Evolutionary conservation across 2,113 vertebrate species (phyloP), one percentile per base, ranked within the genome.

Genomic region (Orcinus orca): DNA sequence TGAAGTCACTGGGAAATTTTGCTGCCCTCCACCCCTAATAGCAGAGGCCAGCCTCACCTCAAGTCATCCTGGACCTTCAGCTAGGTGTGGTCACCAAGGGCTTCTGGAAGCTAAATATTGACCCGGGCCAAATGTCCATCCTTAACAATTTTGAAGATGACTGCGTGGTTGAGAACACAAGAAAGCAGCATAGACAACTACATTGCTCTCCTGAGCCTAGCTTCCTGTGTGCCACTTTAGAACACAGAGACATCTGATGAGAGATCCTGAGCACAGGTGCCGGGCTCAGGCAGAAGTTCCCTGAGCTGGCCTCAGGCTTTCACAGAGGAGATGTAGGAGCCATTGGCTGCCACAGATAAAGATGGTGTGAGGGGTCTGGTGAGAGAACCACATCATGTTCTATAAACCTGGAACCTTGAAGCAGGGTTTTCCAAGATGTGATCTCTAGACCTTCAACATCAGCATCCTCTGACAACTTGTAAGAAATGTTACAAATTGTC

Each of bases 1-100:
- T 99, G 98, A 99, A 99, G 98, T 99, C 99, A 23, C 98, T 99
- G 97, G 99, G 99, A 99, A 99, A 99, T 99, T 91, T 67, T 87
- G 10, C 26, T 36, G 5, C 14, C 14, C 31, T 74, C 77, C 17
- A 74, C 2, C 15, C 25, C 73, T 63, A 71, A 31, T 1, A 44
- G n/a, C 63, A 65, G 55, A 33, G 18, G 15, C 26, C 41, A 70
- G 44, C 36, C 25, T 81, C 20, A 74, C 21, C 44, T 81, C 18
- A 47, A 44, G 10, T 50, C 36, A 21, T 68, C 31, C 23, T 83
- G 50, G 38, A 38, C 70, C n/a, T 76, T 8, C 60, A 68, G 44
- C 9, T 7, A 38, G 8, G 55, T 63, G 41, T 63, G 14, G 17
- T 80, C n/a, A 79, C 63, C 44, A 8, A 85, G 17, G 21, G 14